A percentile compares a stretch with the other conserved stretches of the same genome.
Evolutionary conservation across 2,113 vertebrate species (phyloP).

Genomic region (Pseudorectes ferrugineus): DNA sequence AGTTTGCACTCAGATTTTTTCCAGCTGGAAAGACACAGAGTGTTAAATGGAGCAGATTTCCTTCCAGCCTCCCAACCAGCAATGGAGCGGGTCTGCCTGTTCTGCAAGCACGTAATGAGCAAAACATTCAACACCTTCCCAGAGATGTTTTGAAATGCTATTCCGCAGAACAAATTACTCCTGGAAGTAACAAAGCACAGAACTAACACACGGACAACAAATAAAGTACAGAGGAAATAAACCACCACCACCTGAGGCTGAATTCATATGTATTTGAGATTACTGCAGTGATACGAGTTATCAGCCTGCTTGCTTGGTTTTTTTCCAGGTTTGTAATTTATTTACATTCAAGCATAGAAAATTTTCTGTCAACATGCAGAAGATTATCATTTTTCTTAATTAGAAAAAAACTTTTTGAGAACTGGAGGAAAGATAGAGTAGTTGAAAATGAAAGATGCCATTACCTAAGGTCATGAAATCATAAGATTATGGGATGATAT

Average conservation of each 20-base stretch:
- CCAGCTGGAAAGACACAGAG: not conserved
- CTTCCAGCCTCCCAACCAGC: not conserved
- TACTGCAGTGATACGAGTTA: not conserved
- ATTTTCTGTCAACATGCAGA: not conserved
- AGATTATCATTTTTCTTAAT: not conserved
- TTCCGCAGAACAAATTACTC: not conserved
- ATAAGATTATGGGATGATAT: accelerated
- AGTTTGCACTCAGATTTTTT: not conserved
- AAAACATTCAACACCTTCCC: not conserved
- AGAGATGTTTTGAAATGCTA: not conserved
- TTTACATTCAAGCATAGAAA: not conserved
- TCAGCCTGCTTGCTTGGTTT: not conserved
- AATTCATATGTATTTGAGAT: not conserved
- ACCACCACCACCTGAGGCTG: not conserved
- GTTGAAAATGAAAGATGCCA: not conserved
- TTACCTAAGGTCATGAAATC: not conserved
- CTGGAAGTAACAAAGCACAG: not conserved
- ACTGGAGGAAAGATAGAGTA: not conserved
- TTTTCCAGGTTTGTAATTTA: not conserved
- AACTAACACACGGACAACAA: not conserved
- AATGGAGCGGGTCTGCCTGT: not conserved
- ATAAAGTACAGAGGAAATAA: not conserved
- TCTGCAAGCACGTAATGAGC: not conserved
- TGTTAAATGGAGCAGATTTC: conserved; percentile 7
- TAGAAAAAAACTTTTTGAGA: not conserved